A percentile compares a stretch with the other conserved stretches of the same genome.
phyloP scores from a whole-genome alignment of 2,888 invertebrate species.

The Ectemnius cavifrons region DNA sequence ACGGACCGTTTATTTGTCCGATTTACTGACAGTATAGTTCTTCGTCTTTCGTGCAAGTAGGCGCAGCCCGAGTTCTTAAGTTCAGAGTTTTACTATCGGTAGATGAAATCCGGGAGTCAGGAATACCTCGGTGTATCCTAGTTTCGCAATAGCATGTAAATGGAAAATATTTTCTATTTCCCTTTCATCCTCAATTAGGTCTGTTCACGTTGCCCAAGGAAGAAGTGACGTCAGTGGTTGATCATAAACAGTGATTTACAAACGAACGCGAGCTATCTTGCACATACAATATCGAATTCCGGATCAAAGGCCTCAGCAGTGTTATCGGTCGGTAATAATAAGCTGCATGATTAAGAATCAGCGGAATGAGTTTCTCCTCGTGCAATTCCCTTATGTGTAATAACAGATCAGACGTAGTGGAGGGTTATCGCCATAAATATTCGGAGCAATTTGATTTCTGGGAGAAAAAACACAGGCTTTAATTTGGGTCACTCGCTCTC shows the following conservation, averaged over 20 bases:
- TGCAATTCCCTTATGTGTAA: neutral
- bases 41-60: too few relatives aligned
- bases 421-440: slow-evolving; percentile 2
- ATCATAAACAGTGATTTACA: neutral
- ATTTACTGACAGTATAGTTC: too few relatives aligned
- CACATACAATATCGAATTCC: too few relatives aligned
- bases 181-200: too few relatives aligned
- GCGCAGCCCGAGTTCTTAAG: too few relatives aligned
- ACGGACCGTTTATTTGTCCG: slow-evolving; percentile 16
- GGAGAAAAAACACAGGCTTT: neutral
- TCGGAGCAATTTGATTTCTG: neutral
- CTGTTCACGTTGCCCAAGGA: neutral
- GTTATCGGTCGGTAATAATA: neutral
- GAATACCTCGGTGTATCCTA: too few relatives aligned
- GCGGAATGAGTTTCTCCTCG: neutral
- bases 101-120: too few relatives aligned
- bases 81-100: too few relatives aligned
- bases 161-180: too few relatives aligned
- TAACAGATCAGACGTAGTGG: neutral
- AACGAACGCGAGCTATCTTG: neutral
- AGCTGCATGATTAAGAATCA: neutral
- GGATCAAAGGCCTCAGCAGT: too few relatives aligned
- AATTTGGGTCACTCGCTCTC: neutral
- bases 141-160: too few relatives aligned
- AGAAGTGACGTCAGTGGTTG: neutral